Evolutionary conservation across 35 echinoderm and acorn worm species (phyloP), one percentile per base, ranked within the genome.

Genomic region (Ophioderma brevispina): DNA sequence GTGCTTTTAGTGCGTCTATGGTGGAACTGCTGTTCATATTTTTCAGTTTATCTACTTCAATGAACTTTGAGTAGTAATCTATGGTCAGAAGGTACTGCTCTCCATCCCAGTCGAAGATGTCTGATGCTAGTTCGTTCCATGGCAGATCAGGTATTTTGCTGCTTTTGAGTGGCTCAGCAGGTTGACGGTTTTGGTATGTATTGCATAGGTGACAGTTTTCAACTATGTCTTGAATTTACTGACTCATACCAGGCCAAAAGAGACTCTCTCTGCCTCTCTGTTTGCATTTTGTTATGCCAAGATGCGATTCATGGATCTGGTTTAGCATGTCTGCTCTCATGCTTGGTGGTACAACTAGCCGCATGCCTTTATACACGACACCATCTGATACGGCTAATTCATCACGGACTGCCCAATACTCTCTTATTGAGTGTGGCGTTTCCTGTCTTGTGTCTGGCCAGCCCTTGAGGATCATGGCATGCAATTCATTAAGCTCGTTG

Each of bases 381-480:
- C 91, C 95, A 63, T 96, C 83, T 0, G 40, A n/a, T 1, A 94
- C 78, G 40, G 91, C 2, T 11, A 97, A 52, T 38, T 93, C 87
- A 52, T 96, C 91, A 33, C 92, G 40, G 3, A 76, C 23, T 31
- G 23, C 81, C 96, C 96, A 94, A 33, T 91, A 94, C 76, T 85
- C 35, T 81, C 96, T 13, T 33, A 94, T 94, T 2, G 80, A 33
- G 38, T 85, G 85, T 33, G 88, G 85, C 11, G 64, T 70, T 76
- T 98, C 87, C 36, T 85, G n/a, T 42, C 49, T 94, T 17, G 64
- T 91, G 40, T 91, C 85, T 79, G 89, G 96, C 96, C 92, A 98
- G 37, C 96, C 92, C 21, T 87, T 91, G 40, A 55, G 84, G 37
- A 95, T 88, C 39, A 87, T 91, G 18, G 35, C 46, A 21, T 87